Evolutionary conservation across 2,888 invertebrate genomes (phyloP).

Genomic region (Incurvaria masculella): DNA sequence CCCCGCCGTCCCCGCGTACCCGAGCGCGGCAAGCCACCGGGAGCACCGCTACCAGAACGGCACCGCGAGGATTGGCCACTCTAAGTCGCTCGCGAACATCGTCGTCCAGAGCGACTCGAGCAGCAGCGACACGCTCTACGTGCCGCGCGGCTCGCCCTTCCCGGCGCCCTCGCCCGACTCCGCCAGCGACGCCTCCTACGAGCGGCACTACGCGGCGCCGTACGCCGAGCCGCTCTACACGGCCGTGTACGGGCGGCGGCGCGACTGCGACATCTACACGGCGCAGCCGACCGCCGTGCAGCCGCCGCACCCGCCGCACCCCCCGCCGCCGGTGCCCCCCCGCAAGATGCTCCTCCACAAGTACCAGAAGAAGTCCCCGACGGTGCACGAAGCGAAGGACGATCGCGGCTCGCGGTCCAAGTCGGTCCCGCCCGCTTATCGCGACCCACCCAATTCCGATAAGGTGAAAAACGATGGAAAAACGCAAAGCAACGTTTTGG

Average conservation of each 20-base stretch:
- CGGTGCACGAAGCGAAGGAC: constrained; percentile 61
- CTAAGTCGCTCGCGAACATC: constrained; percentile 49
- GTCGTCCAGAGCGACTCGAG: constrained; percentile 47
- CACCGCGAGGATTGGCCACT: constrained; percentile 45
- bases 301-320: constrained; percentile 47
- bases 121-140: constrained; percentile 48
- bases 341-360: constrained; percentile 50
- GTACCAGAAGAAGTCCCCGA: constrained; percentile 59
- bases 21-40: constrained; percentile 37
- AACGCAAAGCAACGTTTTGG: constrained; percentile 35
- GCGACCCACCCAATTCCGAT: constrained; percentile 36
- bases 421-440: constrained; percentile 45
- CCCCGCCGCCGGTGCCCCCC: constrained; percentile 60
- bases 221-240: constrained; percentile 48
- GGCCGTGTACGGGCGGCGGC: constrained; percentile 41
- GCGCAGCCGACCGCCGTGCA: constrained; percentile 50
- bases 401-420: constrained; percentile 49
- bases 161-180: constrained; percentile 46
- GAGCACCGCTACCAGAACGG: constrained; percentile 41
- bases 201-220: constrained; percentile 44
- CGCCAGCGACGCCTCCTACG: constrained; percentile 46
- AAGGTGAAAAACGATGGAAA: constrained; percentile 21
- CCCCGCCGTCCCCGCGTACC: constrained; percentile 39
- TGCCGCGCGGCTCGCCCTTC: constrained; percentile 38
- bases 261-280: constrained; percentile 48